Evolutionary conservation across 2,797 vertebrate species (phyloP).

Genomic region (Melanotaenia pygmaea): DNA sequence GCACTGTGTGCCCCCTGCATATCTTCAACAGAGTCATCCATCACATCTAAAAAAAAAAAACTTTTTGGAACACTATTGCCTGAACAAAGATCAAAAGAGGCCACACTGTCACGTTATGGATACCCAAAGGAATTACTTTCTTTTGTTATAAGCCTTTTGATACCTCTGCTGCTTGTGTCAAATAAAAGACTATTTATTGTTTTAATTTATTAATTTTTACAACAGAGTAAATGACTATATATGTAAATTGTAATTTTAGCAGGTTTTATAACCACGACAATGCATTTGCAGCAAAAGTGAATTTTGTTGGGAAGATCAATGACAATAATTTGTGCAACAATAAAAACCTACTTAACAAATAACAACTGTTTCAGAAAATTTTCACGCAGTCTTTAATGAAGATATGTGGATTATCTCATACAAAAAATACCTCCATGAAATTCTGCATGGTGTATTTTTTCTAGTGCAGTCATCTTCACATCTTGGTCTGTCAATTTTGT

Average conservation of each 20-base stretch:
- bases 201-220: constrained; percentile 93
- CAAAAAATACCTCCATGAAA: constrained; percentile 17
- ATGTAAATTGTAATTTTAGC: constrained; percentile 74
- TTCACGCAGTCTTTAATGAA: neutral
- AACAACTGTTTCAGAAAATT: constrained; percentile 6
- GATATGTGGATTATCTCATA: neutral
- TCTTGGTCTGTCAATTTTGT: constrained; percentile 10
- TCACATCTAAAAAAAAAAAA: constrained; percentile 73
- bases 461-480: constrained; percentile 14
- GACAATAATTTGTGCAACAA: constrained; percentile 43
- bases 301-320: constrained; percentile 64
- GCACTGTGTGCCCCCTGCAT: constrained; percentile 43
- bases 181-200: constrained; percentile 91
- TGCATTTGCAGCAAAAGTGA: constrained; percentile 53
- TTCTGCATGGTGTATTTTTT: constrained; percentile 10
- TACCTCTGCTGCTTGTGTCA: constrained; percentile 86
- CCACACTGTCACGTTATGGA: constrained; percentile 34
- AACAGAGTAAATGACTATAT: constrained; percentile 67
- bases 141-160: constrained; percentile 68
- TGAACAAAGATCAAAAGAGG: constrained; percentile 62
- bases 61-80: constrained; percentile 57
- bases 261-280: constrained; percentile 64
- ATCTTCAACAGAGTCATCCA: constrained; percentile 48
- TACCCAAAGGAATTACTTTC: constrained; percentile 46
- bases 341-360: constrained; percentile 36